Percentiles rank a stretch among this genome's conserved stretches.
phyloP scores from a whole-genome alignment of 2,113 vertebrate species.

The Muntiacus muntjak region DNA sequence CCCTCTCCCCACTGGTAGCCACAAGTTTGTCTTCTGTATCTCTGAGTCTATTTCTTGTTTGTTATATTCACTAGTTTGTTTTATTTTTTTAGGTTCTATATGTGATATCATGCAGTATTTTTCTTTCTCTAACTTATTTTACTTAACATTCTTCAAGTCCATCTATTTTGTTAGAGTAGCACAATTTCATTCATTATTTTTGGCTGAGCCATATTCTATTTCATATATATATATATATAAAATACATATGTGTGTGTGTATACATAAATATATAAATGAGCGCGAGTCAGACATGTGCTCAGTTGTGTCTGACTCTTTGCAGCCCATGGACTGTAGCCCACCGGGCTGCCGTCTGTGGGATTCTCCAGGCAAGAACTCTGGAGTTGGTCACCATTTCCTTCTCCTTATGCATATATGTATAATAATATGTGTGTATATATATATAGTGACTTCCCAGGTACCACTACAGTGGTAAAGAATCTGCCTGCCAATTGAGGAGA shows the following conservation, averaged over 20 bases:
- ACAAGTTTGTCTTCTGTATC: background rate
- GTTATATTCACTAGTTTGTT: background rate
- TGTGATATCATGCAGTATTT: background rate
- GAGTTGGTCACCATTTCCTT: background rate
- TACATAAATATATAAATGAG: background rate
- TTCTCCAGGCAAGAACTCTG: background rate
- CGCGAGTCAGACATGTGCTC: background rate
- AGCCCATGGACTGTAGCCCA: background rate
- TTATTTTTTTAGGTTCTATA: background rate
- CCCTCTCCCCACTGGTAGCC: background rate
- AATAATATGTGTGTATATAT: background rate
- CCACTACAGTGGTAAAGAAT: background rate
- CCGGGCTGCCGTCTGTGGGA: background rate
- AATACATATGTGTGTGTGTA: background rate
- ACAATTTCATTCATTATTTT: background rate
- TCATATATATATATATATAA: background rate
- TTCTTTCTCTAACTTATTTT: background rate
- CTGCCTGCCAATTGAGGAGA: background rate
- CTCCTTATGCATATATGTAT: background rate
- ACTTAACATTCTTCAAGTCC: background rate
- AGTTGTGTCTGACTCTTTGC: background rate
- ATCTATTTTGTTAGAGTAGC: background rate
- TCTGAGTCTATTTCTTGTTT: background rate
- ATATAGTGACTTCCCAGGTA: background rate
- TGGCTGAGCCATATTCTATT: background rate